phyloP scores from a whole-genome alignment of 2,113 vertebrate genomes.

The Campylomormyrus numenius region DNA sequence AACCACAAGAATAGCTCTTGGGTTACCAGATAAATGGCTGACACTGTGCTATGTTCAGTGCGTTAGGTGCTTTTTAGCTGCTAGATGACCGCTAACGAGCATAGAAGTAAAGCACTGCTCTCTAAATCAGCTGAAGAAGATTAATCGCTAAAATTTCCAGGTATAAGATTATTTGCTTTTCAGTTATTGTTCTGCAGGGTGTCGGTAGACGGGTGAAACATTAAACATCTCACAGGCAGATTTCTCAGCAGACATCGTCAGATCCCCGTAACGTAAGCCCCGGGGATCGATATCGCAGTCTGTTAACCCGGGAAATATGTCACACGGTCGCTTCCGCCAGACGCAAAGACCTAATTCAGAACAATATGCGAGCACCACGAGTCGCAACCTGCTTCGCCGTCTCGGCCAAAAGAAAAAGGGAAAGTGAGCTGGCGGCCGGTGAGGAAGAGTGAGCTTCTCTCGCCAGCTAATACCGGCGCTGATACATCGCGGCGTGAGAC shows the following conservation, averaged over 20 bases:
- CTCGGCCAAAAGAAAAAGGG: not conserved
- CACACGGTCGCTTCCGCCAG: not conserved
- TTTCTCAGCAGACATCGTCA: not conserved
- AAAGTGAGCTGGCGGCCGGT: not conserved
- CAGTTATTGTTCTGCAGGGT: not conserved
- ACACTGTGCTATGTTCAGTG: not conserved
- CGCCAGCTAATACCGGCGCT: not conserved
- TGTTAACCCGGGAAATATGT: not conserved
- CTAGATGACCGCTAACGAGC: not conserved
- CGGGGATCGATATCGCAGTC: not conserved
- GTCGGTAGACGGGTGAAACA: not conserved
- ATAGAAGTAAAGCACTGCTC: not conserved
- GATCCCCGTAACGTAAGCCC: not conserved
- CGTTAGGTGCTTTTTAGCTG: not conserved
- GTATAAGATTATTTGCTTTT: not conserved
- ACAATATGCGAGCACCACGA: not conserved
- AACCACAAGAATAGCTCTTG: not conserved
- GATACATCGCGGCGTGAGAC: not conserved
- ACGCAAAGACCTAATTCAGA: not conserved
- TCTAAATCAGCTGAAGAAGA: not conserved
- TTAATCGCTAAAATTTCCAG: not conserved
- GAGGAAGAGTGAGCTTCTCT: not conserved
- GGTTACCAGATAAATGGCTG: not conserved
- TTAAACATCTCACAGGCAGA: not conserved
- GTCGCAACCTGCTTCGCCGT: not conserved